Evolutionary conservation across 2,113 vertebrate species (phyloP), one percentile per base, ranked within the genome.

Genomic region (Chaetura pelagica): DNA sequence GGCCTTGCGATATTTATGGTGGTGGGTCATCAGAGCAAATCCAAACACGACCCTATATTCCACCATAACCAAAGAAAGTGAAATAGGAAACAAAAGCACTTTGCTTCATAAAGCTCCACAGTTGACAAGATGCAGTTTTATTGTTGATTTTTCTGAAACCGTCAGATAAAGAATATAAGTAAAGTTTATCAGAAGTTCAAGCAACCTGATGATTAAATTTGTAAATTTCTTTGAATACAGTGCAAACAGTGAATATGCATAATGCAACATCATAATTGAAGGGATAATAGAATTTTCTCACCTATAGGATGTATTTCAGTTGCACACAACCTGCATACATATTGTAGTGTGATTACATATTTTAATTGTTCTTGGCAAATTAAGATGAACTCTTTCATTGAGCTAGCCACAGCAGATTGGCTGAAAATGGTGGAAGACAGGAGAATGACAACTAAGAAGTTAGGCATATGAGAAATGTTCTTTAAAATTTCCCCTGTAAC

Each of bases 291-390:
- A 76, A 90, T 78, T 11, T 64, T 42, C 71, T 72, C 13, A 75
- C 27, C 72, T 89, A 57, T 51, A 63, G 29, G 46, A 78, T 67
- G 29, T 67, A 89, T 64, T 84, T 68, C 61, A 75, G 14, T 84
- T 84, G 34, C 67, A 58, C 23, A 19, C 26, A 52, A 26, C 20
- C 27, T 90, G 46, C 15, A 63, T n/a, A 12, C 27, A 64, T 83
- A 64, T 93, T 90, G 32, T 64, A 84, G 18, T 40, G 20, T 27
- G 42, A 46, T 61, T 52, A 83, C 90, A 94, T 91, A 87, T 96
- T 93, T 90, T 91, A 94, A 96, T 93, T 80, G 23, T 20, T 94
- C 89, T 71, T 93, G 79, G 75, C 63, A 96, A 96, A 97, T 92
- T 87, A 73, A 78, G 40, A 90, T 58, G 27, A 34, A 78, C 6